Base-by-base conservation (phyloP, 2,888 invertebrate genomes). In the Agrilus biguttatus region DNA sequence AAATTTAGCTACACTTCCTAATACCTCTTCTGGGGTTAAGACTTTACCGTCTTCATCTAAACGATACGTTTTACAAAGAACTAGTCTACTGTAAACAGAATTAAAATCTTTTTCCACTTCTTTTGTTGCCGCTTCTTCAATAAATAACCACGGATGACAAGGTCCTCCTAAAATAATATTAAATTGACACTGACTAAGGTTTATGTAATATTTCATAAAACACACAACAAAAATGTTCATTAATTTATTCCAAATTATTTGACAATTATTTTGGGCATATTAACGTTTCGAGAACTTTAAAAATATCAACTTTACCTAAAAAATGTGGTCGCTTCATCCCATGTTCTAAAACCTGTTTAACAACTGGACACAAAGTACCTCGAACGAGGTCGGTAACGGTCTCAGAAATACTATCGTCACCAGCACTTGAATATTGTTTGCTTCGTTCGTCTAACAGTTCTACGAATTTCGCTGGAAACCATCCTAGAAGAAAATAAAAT, bases 11-110 rank as follows among this genome's bases (percentile, higher is more conserved):
- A 36, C 14, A 8, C 19, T 7, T 5, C 37, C 44, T 36, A 49
- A 41, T 64, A 83, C 83, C 68, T 98, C 98, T 72, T 97, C 97
- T 6, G 98, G 97, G 1, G 96, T 96, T 37, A 98, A 72, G 23
- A 98, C 96, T 73, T 97, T 97, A 2, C 96, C 96, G 72, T 98
- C 97, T 71, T 98, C 97, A 71, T 98, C 98, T 51, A 98, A 73
- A 51, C 93, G 77, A 71, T 93, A 98, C 17, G 98, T 98, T 73
- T 96, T 96, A 61, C 97, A 98, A 21, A 98, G 72, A 14, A 97
- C 93, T 51, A 98, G 70, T 51, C 97, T 77, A 56, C 96, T 96
- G 60, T 97, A 97, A 3, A 98, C 97, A 2, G 95, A 95, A 66
- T 92, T 90, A 62, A 96, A 97, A 65, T 98, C 96, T 66, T 89